Evolutionary conservation across 1,140 invertebrate genomes (phyloP).

Genomic region (Harpegnathos saltator): DNA sequence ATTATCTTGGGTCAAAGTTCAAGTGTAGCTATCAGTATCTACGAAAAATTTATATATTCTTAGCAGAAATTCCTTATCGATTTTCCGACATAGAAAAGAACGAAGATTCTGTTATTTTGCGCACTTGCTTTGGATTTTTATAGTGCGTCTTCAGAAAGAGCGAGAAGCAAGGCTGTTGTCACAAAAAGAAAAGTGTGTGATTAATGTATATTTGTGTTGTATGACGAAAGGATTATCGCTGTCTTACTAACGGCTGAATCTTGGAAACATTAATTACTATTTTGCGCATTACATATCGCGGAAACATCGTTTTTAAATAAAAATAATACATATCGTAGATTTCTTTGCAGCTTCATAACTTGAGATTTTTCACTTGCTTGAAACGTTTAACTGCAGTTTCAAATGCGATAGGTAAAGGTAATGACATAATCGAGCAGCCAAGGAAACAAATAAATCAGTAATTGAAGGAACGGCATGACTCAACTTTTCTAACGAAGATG

Average conservation of each 20-base stretch:
- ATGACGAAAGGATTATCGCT: constrained; percentile 3
- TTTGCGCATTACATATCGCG: not conserved
- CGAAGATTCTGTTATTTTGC: not conserved
- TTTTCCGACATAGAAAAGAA: not conserved
- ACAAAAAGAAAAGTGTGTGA: not conserved
- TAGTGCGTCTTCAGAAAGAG: not conserved
- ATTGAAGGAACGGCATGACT: no score
- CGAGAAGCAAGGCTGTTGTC: not conserved
- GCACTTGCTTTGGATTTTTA: constrained; percentile 9
- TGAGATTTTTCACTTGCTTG: not conserved
- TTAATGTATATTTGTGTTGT: constrained; percentile 15
- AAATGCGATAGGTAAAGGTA: no score
- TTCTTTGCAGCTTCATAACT: not conserved
- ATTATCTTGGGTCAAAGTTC: constrained; percentile 45
- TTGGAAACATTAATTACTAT: constrained; percentile 9
- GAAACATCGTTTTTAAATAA: constrained; percentile 6
- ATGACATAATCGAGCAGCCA: no score
- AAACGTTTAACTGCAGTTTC: no score
- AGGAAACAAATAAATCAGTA: no score
- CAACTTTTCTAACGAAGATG: no score
- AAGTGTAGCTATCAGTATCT: constrained; percentile 14
- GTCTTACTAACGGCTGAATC: constrained; percentile 31
- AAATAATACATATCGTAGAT: not conserved
- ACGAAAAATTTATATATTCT: constrained; percentile 3
- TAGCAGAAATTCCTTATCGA: constrained; percentile 17